Evolutionary conservation across 2,797 vertebrate species (phyloP).

Genomic region (Melanotaenia parkinsoni): DNA sequence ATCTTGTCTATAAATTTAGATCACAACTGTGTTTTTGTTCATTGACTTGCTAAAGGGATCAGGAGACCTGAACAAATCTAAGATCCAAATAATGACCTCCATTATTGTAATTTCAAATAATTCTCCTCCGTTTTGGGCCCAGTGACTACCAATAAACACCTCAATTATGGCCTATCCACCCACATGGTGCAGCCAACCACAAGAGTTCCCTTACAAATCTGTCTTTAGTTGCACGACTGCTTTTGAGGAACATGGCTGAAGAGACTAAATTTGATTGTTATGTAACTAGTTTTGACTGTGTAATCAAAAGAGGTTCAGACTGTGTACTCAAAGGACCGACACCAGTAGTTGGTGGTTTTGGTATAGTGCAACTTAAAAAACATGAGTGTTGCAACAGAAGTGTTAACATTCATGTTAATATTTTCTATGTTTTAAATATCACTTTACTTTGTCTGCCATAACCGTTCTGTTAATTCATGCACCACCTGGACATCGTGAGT

Average conservation of each 20-base stretch:
- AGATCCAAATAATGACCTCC: constrained; percentile 55
- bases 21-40: constrained; percentile 21
- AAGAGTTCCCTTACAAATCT: constrained; percentile 37
- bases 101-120: constrained; percentile 64
- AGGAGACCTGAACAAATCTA: constrained; percentile 23
- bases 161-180: constrained; percentile 42
- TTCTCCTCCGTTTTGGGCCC: constrained; percentile 46
- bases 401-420: no score
- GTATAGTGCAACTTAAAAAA: no score
- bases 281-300: background rate
- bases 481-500: no score
- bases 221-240: constrained; percentile 31
- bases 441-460: no score
- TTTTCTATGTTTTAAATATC: no score
- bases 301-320: background rate
- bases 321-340: no score
- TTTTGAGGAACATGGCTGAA: constrained; percentile 2
- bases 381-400: no score
- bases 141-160: constrained; percentile 60
- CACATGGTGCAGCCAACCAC: constrained; percentile 17
- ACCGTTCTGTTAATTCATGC: no score
- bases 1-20: constrained; percentile 16
- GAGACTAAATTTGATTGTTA: constrained; percentile 6
- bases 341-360: background rate
- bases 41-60: constrained; percentile 17